Evolutionary conservation across 1,140 invertebrate genomes (phyloP).

Genomic region (Eulimnadia texana): DNA sequence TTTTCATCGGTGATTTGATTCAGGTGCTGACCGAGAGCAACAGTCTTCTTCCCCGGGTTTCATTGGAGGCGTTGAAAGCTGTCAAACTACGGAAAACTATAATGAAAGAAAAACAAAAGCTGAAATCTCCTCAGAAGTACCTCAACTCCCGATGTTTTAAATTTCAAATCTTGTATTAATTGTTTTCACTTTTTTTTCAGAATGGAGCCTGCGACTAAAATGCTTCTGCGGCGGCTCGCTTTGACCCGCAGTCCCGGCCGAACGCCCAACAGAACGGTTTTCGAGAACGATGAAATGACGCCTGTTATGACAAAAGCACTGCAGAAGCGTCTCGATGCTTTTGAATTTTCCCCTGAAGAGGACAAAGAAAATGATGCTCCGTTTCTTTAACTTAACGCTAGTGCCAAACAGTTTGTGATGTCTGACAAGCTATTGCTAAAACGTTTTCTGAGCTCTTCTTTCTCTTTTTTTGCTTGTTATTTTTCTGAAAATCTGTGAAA

Average conservation of each 20-base stretch:
- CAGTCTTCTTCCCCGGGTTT: conserved; percentile 4
- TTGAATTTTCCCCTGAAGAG: conserved; percentile 2
- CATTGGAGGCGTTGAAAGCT: conserved; percentile 9
- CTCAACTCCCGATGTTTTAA: not conserved
- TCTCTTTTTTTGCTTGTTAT: too few relatives aligned
- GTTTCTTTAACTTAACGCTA: not conserved
- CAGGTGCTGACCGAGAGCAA: not conserved
- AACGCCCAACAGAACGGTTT: not conserved
- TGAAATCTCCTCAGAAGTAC: conserved; percentile 4
- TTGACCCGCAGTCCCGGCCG: conserved; percentile 8
- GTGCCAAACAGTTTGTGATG: too few relatives aligned
- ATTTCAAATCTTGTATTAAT: not conserved
- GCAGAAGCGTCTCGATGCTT: conserved; percentile 11
- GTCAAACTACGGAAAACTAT: conserved; percentile 11
- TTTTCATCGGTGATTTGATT: not conserved
- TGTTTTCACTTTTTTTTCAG: not conserved
- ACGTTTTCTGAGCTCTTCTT: too few relatives aligned
- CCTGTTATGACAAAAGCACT: conserved; percentile 10
- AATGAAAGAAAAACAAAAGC: conserved; percentile 8
- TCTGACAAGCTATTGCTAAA: too few relatives aligned
- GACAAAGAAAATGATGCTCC: conserved; percentile 2
- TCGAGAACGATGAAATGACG: conserved; percentile 10
- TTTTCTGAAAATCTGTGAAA: too few relatives aligned
- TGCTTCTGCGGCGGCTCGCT: conserved; percentile 2
- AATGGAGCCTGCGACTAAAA: not conserved